Evolutionary conservation across 30 jellyfish, hydroid and myxozoan species (phyloP).

Genomic region (Aurelia sp.): DNA sequence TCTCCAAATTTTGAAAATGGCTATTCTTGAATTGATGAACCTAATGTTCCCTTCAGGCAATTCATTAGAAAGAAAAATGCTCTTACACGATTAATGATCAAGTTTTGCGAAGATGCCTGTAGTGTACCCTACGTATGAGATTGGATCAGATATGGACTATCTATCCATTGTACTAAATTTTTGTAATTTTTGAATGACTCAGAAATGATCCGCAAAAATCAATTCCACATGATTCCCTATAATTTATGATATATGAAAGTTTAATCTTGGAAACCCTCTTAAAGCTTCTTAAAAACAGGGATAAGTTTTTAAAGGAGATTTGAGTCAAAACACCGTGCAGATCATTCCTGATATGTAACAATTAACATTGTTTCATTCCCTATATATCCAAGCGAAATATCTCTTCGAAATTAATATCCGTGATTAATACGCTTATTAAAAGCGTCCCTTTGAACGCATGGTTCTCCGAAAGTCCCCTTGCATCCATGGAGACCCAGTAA

Average conservation of each 20-base stretch:
- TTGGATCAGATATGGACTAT: too few relatives aligned
- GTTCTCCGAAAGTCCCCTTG: background rate
- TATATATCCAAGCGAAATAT: background rate
- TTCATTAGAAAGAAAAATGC: too few relatives aligned
- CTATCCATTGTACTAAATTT: too few relatives aligned
- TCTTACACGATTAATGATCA: too few relatives aligned
- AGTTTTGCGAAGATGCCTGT: too few relatives aligned
- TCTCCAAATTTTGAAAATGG: too few relatives aligned
- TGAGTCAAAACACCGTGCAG: conserved; percentile 6
- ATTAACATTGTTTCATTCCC: background rate
- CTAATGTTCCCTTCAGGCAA: too few relatives aligned
- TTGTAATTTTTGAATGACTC: background rate
- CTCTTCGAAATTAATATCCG: conserved; percentile 2
- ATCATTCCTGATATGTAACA: background rate
- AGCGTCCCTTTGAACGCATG: background rate
- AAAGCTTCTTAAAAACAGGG: conserved; percentile 1
- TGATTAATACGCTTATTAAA: background rate
- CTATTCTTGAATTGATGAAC: too few relatives aligned
- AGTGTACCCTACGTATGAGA: too few relatives aligned
- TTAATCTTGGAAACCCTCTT: background rate
- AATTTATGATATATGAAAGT: background rate
- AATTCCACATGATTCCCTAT: background rate
- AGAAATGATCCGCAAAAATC: background rate
- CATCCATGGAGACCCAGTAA: background rate
- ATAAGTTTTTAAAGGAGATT: background rate